These are phyloP conservation scores for Phenganax marumi DNA, from an alignment of 92 coral and sea anemone species.

Conservation along the genomic window DNA sequence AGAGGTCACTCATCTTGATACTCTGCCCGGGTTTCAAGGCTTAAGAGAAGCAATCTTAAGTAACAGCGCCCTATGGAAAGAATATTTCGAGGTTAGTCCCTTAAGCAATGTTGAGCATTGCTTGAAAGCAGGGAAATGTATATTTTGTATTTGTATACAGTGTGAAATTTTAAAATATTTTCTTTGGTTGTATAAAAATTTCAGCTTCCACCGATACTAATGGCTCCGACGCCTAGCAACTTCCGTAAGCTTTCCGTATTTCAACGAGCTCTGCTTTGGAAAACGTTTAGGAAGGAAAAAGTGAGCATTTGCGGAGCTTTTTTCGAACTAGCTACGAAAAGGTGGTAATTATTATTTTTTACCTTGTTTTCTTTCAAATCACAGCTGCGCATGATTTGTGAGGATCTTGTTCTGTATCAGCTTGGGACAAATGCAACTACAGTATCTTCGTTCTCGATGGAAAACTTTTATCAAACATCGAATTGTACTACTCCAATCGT, in stretches of 20 bases:
- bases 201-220: constrained; percentile 85
- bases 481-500: constrained; percentile 69
- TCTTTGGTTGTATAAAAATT: neutral
- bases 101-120: neutral
- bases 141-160: neutral
- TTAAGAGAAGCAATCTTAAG: constrained; percentile 63
- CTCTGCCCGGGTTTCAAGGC: constrained; percentile 59
- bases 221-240: constrained; percentile 76
- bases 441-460: constrained; percentile 66
- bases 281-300: constrained; percentile 74
- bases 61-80: constrained; percentile 75
- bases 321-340: neutral
- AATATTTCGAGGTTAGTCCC: constrained; percentile 72
- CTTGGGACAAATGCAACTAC: constrained; percentile 81
- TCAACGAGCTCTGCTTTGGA: constrained; percentile 95
- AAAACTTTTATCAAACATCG: constrained; percentile 57
- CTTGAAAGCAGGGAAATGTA: neutral
- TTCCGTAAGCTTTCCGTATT: constrained; percentile 69
- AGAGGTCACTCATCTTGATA: constrained; percentile 59
- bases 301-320: constrained; percentile 40
- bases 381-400: constrained; percentile 75
- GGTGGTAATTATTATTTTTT: neutral
- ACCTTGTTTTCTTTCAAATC: neutral
- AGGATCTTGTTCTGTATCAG: constrained; percentile 83
- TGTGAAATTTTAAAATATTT: neutral